Percentiles rank a stretch among this genome's conserved stretches.
Conservation (phyloP, 2,797 vertebrate genomes). For the Pseudomugil tenellus region DNA sequence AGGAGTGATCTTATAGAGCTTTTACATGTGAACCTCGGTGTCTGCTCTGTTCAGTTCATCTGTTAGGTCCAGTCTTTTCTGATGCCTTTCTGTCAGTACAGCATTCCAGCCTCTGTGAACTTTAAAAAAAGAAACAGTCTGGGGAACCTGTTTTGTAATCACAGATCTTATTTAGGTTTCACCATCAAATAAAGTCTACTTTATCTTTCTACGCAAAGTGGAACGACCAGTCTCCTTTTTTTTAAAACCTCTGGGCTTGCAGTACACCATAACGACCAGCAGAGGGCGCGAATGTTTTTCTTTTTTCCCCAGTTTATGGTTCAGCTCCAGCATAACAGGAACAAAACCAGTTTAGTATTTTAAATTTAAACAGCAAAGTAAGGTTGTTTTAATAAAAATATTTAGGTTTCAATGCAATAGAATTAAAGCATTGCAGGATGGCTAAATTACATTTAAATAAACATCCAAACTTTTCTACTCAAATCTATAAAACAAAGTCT, state of each 20-base stretch:
- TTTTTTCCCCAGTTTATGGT: not conserved
- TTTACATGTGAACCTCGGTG: conserved; percentile 33
- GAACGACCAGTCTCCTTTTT: conserved; percentile 3
- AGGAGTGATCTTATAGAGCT: conserved; percentile 25
- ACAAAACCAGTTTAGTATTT: not conserved
- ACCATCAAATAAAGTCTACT: conserved; percentile 94
- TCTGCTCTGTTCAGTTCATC: conserved; percentile 51
- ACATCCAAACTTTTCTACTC: too few species aligned
- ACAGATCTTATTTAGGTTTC: conserved; percentile 88
- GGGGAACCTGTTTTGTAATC: conserved; percentile 92
- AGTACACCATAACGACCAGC: conserved; percentile 33
- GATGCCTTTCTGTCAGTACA: conserved; percentile 87
- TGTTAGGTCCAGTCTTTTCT: conserved; percentile 73
- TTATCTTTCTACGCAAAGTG: conserved; percentile 90
- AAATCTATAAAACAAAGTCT: too few species aligned
- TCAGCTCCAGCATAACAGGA: not conserved
- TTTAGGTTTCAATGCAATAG: too few species aligned
- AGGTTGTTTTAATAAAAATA: too few species aligned
- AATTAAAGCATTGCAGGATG: too few species aligned
- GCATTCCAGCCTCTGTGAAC: conserved; percentile 91
- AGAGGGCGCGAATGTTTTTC: conserved; percentile 31
- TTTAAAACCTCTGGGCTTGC: conserved; percentile 9
- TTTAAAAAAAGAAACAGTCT: conserved; percentile 80
- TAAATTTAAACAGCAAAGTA: too few species aligned
- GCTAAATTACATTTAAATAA: too few species aligned